Evolutionary conservation across 2,888 invertebrate genomes (phyloP).

Genomic region (Thymelicus acteon): DNA sequence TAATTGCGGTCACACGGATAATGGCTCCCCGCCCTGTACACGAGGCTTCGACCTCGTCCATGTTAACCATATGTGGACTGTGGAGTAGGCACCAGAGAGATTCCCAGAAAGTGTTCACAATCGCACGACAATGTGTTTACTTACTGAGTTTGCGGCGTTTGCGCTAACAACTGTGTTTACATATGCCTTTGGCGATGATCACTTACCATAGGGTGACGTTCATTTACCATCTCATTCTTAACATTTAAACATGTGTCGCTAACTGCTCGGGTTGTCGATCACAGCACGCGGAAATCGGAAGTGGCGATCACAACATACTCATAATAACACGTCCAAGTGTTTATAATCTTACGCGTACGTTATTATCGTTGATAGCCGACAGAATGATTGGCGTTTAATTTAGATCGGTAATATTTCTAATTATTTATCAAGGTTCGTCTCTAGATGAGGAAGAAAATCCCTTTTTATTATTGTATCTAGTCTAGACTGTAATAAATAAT

Average conservation of each 20-base stretch:
- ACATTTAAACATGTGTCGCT: neutral
- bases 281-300: constrained; percentile 18
- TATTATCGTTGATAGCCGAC: neutral
- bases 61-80: neutral
- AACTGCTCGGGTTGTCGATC: neutral
- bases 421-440: neutral
- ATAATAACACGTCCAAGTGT: constrained; percentile 2
- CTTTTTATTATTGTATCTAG: too few species aligned
- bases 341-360: constrained; percentile 4
- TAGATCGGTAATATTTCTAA: neutral
- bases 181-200: too few species aligned
- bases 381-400: constrained; percentile 5
- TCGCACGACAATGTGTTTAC: neutral
- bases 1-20: constrained; percentile 3
- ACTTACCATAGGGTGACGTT: neutral
- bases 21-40: constrained; percentile 3
- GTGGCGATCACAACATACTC: neutral
- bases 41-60: constrained; percentile 8
- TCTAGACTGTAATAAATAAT: too few species aligned
- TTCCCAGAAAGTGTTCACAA: neutral
- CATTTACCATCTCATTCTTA: neutral
- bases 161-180: neutral
- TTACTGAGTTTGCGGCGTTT: neutral
- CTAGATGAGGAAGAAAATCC: neutral
- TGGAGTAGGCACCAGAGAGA: neutral